Base-by-base conservation (phyloP, 2,797 vertebrate species). In the Kryptopterus vitreolus region DNA sequence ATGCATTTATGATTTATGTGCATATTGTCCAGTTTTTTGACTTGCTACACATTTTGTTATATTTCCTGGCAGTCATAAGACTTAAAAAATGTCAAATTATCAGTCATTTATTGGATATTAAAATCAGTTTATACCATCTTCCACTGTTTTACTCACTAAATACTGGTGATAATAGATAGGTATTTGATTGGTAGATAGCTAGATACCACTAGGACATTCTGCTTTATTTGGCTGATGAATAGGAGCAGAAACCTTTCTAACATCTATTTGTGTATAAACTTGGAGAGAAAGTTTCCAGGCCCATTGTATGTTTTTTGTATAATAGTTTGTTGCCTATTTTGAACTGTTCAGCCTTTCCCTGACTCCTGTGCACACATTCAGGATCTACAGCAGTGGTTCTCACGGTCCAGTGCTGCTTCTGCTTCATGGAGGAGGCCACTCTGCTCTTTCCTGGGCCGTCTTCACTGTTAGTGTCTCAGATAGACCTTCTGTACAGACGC, bases 361-460 rank as follows among this genome's bases (percentile, higher is more conserved):
- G 92, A 98, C 96, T 90, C 74, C 85, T 81, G 83, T 92, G 89
- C 94, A 99, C 98, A 94, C 95, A 93, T 99, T 99, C 93, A 96
- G 98, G 92, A 90, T 98, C 92, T 99, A 99, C 91, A 96, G 95
- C 90, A 98, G 96, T 20, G 98, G 98, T 3, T 89, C 94, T 11
- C 94, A 95, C 74, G 98, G 98, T 2, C 98, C 98, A 0, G 96
- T 99, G 52, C 86, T 99, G 78, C 90, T 99, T 15, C 92, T 99
- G 31, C 89, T 99, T 13, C 98, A 99, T 0, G 98, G 98, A 16
- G 98, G 98, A 87, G 98, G 98, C 53, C 98, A 99, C 88, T 99
- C 98, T 78, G 98, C 98, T 0, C 96, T 99, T 11, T 99, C 98
- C 87, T 99, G 98, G 98, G 97, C 98, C 1, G 98, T 99, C 0